Percentiles rank a stretch among this genome's conserved stretches.
phyloP scores from a whole-genome alignment of 2,113 vertebrate genomes.

The Calidris pugnax region DNA sequence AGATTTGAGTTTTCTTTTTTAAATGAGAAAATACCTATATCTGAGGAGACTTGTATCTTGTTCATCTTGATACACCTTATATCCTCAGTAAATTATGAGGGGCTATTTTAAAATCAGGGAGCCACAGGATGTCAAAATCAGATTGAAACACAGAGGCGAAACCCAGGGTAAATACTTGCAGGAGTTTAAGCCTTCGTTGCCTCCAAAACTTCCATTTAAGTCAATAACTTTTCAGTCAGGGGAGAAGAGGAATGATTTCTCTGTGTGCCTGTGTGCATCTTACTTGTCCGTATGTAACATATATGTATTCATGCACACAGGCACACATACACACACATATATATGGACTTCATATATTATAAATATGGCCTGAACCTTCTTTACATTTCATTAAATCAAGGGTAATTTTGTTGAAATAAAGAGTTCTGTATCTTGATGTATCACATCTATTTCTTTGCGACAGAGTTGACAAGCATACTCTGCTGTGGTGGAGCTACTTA shows the following conservation, averaged over 20 bases:
- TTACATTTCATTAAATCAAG: neutral
- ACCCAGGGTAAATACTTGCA: neutral
- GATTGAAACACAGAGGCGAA: neutral
- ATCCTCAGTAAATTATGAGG: neutral
- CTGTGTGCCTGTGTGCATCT: neutral
- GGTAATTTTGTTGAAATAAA: neutral
- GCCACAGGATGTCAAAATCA: neutral
- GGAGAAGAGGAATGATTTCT: neutral
- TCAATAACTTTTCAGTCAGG: neutral
- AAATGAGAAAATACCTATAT: neutral
- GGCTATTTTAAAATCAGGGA: neutral
- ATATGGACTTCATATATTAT: neutral
- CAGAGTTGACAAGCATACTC: neutral
- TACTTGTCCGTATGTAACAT: neutral
- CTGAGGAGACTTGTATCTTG: neutral
- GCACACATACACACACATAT: neutral
- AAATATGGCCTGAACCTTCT: neutral
- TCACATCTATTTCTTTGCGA: neutral
- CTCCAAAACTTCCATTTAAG: neutral
- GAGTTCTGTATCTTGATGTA: neutral
- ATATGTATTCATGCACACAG: neutral
- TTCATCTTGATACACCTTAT: neutral
- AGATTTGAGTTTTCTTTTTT: neutral
- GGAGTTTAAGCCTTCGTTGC: neutral
- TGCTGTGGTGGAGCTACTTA: neutral